Conservation (phyloP, 2,888 invertebrate genomes). For the Vanessa cardui region DNA sequence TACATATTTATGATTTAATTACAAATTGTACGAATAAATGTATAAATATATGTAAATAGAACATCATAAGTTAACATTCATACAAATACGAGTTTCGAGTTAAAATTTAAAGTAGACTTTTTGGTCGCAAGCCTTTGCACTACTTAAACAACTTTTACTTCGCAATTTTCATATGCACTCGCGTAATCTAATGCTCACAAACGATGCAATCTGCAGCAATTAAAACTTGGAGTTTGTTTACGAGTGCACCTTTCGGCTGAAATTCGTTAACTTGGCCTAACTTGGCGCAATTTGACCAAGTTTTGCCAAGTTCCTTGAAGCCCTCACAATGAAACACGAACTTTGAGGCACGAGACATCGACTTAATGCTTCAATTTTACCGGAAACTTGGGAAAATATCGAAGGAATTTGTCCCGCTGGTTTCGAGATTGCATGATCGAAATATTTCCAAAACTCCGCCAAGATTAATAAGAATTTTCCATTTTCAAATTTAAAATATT, state of each 20-base stretch:
- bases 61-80: not conserved
- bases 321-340: slow-evolving; percentile 59
- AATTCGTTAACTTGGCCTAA: slow-evolving; percentile 49
- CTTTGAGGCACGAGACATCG: slow-evolving; percentile 51
- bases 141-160: slow-evolving; percentile 23
- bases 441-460: slow-evolving; percentile 2
- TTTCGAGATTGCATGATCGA: slow-evolving; percentile 14
- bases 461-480: not conserved
- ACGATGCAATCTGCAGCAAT: slow-evolving; percentile 67
- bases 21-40: too few species aligned
- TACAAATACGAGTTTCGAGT: not conserved
- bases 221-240: slow-evolving; percentile 77
- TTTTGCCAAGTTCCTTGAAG: slow-evolving; percentile 36
- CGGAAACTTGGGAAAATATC: slow-evolving; percentile 49
- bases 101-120: not conserved
- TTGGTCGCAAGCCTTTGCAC: slow-evolving; percentile 2
- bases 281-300: slow-evolving; percentile 32
- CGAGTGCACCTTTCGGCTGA: slow-evolving; percentile 73
- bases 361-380: slow-evolving; percentile 59
- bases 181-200: slow-evolving; percentile 38
- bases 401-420: slow-evolving; percentile 17
- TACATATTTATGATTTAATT: too few species aligned
- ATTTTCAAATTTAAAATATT: not conserved
- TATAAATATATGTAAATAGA: not conserved
- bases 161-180: slow-evolving; percentile 26